A percentile compares a stretch with the other conserved stretches of the same genome.
Conservation (phyloP, 2,113 vertebrate genomes). For the Tylochromis polylepis region DNA sequence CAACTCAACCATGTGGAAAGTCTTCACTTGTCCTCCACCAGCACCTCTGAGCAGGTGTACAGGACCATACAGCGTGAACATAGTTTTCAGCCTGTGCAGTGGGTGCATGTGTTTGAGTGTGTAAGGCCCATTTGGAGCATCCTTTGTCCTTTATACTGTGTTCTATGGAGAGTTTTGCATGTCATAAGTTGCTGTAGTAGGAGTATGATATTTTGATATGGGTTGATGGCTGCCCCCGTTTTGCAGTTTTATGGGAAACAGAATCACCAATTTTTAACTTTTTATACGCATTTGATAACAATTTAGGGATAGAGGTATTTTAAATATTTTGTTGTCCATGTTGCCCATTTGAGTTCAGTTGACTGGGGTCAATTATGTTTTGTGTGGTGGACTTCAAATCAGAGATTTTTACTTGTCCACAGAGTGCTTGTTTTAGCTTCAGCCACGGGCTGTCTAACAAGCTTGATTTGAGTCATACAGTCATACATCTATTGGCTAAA, state of each 20-base stretch:
- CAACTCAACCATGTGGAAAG: neutral
- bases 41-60: neutral
- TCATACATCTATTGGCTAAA: fast-evolving
- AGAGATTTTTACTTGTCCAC: neutral
- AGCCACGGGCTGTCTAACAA: neutral
- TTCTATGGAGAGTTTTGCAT: neutral
- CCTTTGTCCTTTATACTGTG: neutral
- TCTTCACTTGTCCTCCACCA: neutral
- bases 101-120: neutral
- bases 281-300: neutral
- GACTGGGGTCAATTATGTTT: neutral
- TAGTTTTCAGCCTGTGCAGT: too few relatives aligned
- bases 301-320: too few relatives aligned
- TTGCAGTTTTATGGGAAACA: neutral
- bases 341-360: neutral
- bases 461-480: neutral
- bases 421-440: neutral
- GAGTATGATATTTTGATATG: neutral
- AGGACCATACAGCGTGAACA: neutral
- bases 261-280: neutral
- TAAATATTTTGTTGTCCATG: neutral
- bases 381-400: neutral
- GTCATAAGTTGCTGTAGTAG: neutral
- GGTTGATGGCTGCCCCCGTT: neutral
- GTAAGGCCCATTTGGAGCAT: neutral